Evolutionary conservation across 1,140 invertebrate genomes (phyloP).

Genomic region (Colletes latitarsis): DNA sequence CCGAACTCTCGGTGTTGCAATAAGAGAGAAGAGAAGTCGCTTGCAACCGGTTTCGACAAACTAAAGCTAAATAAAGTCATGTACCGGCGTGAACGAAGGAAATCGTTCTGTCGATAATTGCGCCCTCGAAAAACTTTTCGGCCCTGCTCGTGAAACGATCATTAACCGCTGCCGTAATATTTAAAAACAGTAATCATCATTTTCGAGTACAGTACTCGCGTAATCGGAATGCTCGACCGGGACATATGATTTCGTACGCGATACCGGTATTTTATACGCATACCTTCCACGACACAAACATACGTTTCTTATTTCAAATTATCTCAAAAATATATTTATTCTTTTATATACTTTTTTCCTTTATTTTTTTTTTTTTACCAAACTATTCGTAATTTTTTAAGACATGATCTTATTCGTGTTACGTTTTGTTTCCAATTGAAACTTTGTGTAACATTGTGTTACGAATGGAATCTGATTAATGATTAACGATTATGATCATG

Average conservation of each 20-base stretch:
- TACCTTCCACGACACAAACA: too few relatives aligned
- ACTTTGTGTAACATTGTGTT: too few relatives aligned
- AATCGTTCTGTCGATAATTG: slow-evolving; percentile 58
- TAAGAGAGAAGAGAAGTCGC: slow-evolving; percentile 56
- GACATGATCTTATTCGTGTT: too few relatives aligned
- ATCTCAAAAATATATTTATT: too few relatives aligned
- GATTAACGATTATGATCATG: too few relatives aligned
- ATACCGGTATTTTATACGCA: background rate
- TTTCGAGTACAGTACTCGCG: background rate
- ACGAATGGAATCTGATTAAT: too few relatives aligned
- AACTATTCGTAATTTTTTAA: too few relatives aligned
- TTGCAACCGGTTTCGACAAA: slow-evolving; percentile 70
- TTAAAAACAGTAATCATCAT: slow-evolving; percentile 22
- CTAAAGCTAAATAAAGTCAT: slow-evolving; percentile 72
- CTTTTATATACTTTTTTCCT: too few relatives aligned
- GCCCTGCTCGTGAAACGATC: slow-evolving; percentile 11
- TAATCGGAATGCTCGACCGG: background rate
- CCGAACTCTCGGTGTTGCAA: slow-evolving; percentile 47
- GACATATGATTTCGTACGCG: background rate
- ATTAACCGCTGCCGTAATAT: slow-evolving; percentile 27
- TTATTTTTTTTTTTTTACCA: too few relatives aligned
- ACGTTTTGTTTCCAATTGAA: too few relatives aligned
- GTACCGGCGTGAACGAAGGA: slow-evolving; percentile 55
- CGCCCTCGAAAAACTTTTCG: slow-evolving; percentile 51
- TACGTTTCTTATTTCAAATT: too few relatives aligned